phyloP scores from a whole-genome alignment of 2,888 invertebrate genomes.

The Unio delphinus region DNA sequence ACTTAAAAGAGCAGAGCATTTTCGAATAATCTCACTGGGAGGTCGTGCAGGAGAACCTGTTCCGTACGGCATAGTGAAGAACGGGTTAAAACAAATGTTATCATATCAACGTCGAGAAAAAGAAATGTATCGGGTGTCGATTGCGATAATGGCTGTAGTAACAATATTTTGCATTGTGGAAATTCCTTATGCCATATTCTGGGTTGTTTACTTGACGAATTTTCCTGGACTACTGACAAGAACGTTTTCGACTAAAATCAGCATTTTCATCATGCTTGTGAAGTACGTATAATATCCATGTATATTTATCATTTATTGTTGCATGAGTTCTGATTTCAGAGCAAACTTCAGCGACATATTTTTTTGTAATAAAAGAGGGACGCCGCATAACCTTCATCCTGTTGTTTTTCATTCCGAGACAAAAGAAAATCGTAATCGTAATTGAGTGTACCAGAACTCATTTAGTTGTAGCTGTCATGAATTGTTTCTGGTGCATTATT shows the following conservation, averaged over 20 bases:
- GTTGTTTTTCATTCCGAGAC: too few species aligned
- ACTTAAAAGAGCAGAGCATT: slow-evolving; percentile 15
- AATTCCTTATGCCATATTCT: slow-evolving; percentile 27
- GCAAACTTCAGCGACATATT: slow-evolving; percentile 14
- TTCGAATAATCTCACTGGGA: slow-evolving; percentile 11
- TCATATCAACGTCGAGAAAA: background rate
- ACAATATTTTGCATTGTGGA: slow-evolving; percentile 33
- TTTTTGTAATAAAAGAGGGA: slow-evolving; percentile 1
- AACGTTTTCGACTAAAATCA: slow-evolving; percentile 10
- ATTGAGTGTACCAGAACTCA: too few species aligned
- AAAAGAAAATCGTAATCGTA: too few species aligned
- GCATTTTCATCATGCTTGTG: slow-evolving; percentile 23
- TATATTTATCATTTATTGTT: slow-evolving; percentile 24
- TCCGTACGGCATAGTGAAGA: background rate
- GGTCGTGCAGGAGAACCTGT: background rate
- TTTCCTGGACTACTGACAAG: slow-evolving; percentile 23
- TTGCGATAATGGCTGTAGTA: slow-evolving; percentile 25
- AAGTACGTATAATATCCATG: slow-evolving; percentile 27
- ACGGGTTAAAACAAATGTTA: background rate
- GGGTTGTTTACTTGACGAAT: slow-evolving; percentile 18
- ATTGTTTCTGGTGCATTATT: too few species aligned
- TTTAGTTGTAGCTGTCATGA: too few species aligned
- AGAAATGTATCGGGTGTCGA: background rate
- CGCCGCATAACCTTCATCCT: too few species aligned
- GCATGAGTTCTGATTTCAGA: slow-evolving; percentile 28